These are phyloP conservation scores for Adoxophyes honmai DNA, from an alignment of 1,140 invertebrate species.

Conservation along the genomic window DNA sequence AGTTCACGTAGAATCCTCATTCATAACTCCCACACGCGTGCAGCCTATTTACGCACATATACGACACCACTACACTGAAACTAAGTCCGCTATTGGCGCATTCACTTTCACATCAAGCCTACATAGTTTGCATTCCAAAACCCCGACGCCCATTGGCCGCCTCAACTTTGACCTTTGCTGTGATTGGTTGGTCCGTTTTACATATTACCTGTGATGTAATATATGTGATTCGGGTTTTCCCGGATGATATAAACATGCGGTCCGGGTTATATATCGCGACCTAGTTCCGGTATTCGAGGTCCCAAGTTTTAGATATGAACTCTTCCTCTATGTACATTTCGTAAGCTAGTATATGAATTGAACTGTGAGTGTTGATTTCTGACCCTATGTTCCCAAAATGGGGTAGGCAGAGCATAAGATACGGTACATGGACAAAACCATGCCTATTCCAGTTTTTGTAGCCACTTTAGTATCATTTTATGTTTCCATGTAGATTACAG, in stretches of 20 bases:
- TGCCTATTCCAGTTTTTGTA: too few species aligned
- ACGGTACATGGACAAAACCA: too few species aligned
- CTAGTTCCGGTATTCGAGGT: neutral
- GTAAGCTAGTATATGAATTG: too few species aligned
- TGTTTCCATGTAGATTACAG: too few species aligned
- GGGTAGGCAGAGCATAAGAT: too few species aligned
- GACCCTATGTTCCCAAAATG: too few species aligned
- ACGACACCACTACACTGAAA: constrained; percentile 13
- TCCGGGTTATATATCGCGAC: neutral
- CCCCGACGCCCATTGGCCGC: constrained; percentile 47
- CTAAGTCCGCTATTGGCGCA: constrained; percentile 40
- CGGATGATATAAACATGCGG: constrained; percentile 8
- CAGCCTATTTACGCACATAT: constrained; percentile 3
- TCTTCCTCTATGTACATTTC: too few species aligned
- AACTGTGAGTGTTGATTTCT: too few species aligned
- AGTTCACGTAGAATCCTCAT: neutral
- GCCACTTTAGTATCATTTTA: too few species aligned
- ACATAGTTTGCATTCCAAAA: constrained; percentile 60
- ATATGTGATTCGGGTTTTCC: constrained; percentile 25
- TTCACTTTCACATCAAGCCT: constrained; percentile 61
- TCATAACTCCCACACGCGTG: neutral
- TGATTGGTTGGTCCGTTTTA: constrained; percentile 43
- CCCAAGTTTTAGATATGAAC: constrained; percentile 1
- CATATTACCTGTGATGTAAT: constrained; percentile 51
- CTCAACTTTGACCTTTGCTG: constrained; percentile 56